These are phyloP conservation scores for Dendroctonus ponderosae DNA, from an alignment of 1,140 invertebrate genomes.

Conservation along the genomic window DNA sequence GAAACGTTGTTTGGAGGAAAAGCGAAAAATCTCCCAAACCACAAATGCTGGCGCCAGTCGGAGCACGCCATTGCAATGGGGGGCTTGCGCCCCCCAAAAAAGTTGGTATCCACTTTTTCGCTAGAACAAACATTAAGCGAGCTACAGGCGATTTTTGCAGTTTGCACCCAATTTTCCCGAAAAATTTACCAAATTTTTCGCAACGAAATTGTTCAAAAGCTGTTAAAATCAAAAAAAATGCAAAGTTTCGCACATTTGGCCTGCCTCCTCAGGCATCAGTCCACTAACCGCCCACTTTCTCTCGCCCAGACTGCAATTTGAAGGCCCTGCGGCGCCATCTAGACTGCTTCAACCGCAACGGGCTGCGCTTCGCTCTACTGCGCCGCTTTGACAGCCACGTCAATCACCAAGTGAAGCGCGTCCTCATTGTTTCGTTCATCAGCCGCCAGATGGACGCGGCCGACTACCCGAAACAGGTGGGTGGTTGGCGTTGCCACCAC, in stretches of 20 bases:
- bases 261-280: too few species aligned
- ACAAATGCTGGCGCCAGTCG: too few species aligned
- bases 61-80: too few species aligned
- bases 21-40: too few species aligned
- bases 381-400: neutral
- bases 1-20: too few species aligned
- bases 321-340: neutral
- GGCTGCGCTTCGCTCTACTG: neutral
- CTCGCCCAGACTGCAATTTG: conserved; percentile 2
- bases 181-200: neutral
- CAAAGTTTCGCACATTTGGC: neutral
- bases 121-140: too few species aligned
- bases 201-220: neutral
- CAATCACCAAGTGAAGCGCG: neutral
- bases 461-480: neutral
- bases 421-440: conserved; percentile 10
- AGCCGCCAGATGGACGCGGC: neutral
- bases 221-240: too few species aligned
- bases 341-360: conserved; percentile 7
- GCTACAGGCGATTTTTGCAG: too few species aligned
- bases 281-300: neutral
- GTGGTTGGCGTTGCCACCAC: neutral
- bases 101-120: too few species aligned
- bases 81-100: too few species aligned
- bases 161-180: neutral